These are phyloP conservation scores for Bubalus kerabau DNA, from an alignment of 2,113 vertebrate species.

Conservation along the genomic window DNA sequence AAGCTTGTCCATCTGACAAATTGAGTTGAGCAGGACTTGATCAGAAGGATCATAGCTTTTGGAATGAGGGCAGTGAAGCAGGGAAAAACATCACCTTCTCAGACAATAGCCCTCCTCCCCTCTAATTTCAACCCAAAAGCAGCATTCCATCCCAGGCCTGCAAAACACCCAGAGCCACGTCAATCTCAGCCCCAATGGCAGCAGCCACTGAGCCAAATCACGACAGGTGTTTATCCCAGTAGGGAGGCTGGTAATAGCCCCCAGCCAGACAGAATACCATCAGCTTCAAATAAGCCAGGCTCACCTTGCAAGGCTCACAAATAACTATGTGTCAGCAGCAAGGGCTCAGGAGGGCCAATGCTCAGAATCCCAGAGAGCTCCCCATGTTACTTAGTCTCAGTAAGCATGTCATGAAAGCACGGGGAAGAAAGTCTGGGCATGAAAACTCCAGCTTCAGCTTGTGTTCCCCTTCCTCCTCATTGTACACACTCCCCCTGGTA, in stretches of 20 bases:
- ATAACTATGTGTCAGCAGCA: background rate
- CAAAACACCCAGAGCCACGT: background rate
- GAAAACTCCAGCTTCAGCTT: background rate
- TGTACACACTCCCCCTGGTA: accelerated
- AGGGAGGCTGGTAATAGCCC: background rate
- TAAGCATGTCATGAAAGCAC: background rate
- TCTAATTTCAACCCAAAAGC: background rate
- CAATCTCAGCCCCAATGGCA: background rate
- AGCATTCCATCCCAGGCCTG: background rate
- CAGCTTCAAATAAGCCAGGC: background rate
- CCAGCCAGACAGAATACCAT: background rate
- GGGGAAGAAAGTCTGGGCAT: background rate
- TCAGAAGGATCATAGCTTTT: background rate
- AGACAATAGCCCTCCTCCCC: background rate
- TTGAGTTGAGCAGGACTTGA: background rate
- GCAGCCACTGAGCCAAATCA: background rate
- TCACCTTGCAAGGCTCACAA: background rate
- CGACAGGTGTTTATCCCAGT: background rate
- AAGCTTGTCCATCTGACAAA: conserved; percentile 26
- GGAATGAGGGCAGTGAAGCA: background rate
- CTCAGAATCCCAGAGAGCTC: background rate
- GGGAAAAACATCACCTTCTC: background rate
- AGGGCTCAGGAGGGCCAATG: background rate
- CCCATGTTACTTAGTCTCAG: background rate
- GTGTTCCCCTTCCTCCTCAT: background rate